Evolutionary conservation across 23 tunicate genomes (phyloP), one percentile per base, ranked within the genome.

Genomic region (Ascidia mentula): DNA sequence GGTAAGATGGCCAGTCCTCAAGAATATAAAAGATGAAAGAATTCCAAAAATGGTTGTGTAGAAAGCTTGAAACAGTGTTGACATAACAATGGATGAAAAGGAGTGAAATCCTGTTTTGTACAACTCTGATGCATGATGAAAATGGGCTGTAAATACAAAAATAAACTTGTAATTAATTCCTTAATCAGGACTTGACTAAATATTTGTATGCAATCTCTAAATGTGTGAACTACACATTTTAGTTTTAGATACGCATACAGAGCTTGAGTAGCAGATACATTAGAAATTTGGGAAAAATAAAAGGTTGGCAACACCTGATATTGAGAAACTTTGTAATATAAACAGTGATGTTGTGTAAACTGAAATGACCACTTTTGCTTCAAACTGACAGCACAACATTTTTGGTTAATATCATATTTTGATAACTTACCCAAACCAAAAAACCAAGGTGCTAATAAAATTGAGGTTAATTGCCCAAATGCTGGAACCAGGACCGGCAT

Each of bases 41-140:
- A 77, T 84, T 0, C 97, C 97, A 77, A 91, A 91, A 53, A 91
- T 76, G 8, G 90, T 85, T n/a, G 97, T 91, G 42, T 91, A 91
- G 9, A 79, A 81, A 0, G 87, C 87, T 78, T 91, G 97, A 78
- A 91, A 91, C 15, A 91, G 28, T 32, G 97, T 91, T 32, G 90
- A 80, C 24, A 86, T n/a, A n/a, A 76, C 75, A 30, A 91, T 89
- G 15, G 90, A 18, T 7, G 76, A 8, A 6, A 91, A 26, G 22
- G 97, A 32, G 59, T 82, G 60, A 42, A 28, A n/a, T 32, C 89
- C 90, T 20, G 69, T 40, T 37, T 77, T 81, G 46, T 91, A 91
- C 75, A 85, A 81, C 60, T 91, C 97, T 40, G 72, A 81, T 34
- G 97, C 97, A 73, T 91, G 97, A 45, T 91, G 97, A 38, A 86